These are phyloP conservation scores for Gryon sp. DNA, from an alignment of 1,140 invertebrate species.

Conservation along the genomic window DNA sequence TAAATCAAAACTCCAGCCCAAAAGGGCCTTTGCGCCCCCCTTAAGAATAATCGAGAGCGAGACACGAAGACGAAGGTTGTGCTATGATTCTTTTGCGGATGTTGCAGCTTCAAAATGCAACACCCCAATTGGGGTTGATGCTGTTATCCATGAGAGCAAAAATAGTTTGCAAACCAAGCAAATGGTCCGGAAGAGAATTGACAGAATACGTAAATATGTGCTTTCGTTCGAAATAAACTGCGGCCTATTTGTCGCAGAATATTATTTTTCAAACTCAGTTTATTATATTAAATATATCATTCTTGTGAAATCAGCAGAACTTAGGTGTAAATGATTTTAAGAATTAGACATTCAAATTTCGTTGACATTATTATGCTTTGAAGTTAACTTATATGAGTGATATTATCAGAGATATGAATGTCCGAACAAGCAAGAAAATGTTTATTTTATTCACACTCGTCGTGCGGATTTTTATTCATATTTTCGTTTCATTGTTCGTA, in stretches of 20 bases:
- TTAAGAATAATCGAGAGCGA: conserved; percentile 63
- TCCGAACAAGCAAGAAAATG: neutral
- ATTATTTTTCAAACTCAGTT: no score
- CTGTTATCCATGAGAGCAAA: conserved; percentile 45
- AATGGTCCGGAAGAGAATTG: conserved; percentile 74
- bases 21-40: conserved; percentile 44
- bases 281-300: no score
- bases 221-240: neutral
- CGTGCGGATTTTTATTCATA: neutral
- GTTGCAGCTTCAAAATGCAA: conserved; percentile 57
- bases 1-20: conserved; percentile 77
- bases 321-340: no score
- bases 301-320: no score
- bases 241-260: no score
- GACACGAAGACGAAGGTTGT: conserved; percentile 36
- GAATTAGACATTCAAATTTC: no score
- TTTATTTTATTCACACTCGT: neutral
- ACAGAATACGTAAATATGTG: conserved; percentile 34
- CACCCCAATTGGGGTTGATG: conserved; percentile 64
- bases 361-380: no score
- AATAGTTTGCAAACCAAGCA: conserved; percentile 77
- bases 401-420: conserved; percentile 16
- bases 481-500: conserved; percentile 17
- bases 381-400: no score
- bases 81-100: no score